Evolutionary conservation across 2,888 invertebrate genomes (phyloP).

Genomic region (Unio delphinus): DNA sequence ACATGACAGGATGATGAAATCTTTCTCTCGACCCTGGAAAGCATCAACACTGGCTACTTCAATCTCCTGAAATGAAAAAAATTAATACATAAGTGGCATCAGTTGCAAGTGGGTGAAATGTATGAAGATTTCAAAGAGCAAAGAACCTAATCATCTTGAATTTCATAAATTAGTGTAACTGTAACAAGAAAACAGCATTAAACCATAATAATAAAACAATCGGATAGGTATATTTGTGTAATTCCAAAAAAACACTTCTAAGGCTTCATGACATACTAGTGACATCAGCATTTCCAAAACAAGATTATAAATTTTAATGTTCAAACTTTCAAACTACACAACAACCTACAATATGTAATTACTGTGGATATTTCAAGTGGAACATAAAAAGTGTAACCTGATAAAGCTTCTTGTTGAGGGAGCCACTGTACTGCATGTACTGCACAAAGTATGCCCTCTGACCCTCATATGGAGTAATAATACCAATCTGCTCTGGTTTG

Average conservation of each 20-base stretch:
- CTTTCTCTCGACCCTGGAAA: slow-evolving; percentile 98
- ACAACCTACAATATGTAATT: too few relatives aligned
- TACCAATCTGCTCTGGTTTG: slow-evolving; percentile 96
- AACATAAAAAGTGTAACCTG: slow-evolving; percentile 62
- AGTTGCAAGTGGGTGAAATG: neutral
- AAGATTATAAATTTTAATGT: too few relatives aligned
- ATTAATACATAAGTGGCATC: neutral
- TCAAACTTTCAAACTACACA: too few relatives aligned
- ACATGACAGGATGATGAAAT: slow-evolving; percentile 99
- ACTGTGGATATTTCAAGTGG: too few relatives aligned
- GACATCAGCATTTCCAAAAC: too few relatives aligned
- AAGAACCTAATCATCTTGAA: too few relatives aligned
- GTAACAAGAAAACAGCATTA: neutral
- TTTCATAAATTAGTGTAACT: neutral
- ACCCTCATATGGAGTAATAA: slow-evolving; percentile 98
- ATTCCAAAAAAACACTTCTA: too few relatives aligned
- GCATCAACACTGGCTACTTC: slow-evolving; percentile 99
- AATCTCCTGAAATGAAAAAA: slow-evolving; percentile 82
- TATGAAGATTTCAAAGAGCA: too few relatives aligned
- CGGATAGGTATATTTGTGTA: too few relatives aligned
- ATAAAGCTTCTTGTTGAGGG: slow-evolving; percentile 95
- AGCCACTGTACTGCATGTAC: slow-evolving; percentile 99
- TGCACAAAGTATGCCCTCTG: slow-evolving; percentile 97
- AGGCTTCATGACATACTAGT: too few relatives aligned
- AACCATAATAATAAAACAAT: neutral